Percentiles rank a stretch among this genome's conserved stretches.
phyloP scores from a whole-genome alignment of 2,113 vertebrate species.

The Ceyx margarethae region DNA sequence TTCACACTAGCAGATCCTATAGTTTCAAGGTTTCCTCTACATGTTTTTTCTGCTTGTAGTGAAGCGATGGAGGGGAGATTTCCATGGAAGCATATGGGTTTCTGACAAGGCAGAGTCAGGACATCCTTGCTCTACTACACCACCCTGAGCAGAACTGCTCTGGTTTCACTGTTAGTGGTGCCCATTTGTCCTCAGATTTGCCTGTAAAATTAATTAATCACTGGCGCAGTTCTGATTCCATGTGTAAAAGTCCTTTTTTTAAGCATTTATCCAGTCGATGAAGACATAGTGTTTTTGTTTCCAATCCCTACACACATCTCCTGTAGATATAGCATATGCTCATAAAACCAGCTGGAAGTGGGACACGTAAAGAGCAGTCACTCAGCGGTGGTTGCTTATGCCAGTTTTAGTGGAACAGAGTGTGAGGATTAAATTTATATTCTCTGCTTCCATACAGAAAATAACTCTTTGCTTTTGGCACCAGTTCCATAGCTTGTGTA shows the following conservation, averaged over 20 bases:
- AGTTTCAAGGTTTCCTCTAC: not conserved
- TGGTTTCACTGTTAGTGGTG: not conserved
- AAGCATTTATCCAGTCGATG: not conserved
- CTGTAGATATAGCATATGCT: constrained; percentile 49
- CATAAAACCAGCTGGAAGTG: constrained; percentile 41
- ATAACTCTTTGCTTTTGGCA: not conserved
- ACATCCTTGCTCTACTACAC: not conserved
- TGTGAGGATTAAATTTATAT: constrained; percentile 14
- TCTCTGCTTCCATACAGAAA: constrained; percentile 6
- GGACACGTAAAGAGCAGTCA: constrained; percentile 50
- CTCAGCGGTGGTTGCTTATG: constrained; percentile 27
- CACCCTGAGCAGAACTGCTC: not conserved
- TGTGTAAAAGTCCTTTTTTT: not conserved
- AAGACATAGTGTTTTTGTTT: constrained; percentile 6
- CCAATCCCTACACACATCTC: constrained; percentile 21
- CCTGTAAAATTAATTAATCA: not conserved
- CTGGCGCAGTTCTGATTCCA: not conserved
- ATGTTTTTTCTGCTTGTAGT: not conserved
- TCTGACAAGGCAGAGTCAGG: not conserved
- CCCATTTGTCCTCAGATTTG: not conserved
- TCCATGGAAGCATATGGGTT: not conserved
- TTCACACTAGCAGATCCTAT: not conserved
- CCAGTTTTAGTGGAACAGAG: constrained; percentile 12
- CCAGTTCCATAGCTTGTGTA: not conserved
- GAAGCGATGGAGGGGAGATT: not conserved